Conservation (phyloP, 2,113 vertebrate genomes). For the Nicator chloris region DNA sequence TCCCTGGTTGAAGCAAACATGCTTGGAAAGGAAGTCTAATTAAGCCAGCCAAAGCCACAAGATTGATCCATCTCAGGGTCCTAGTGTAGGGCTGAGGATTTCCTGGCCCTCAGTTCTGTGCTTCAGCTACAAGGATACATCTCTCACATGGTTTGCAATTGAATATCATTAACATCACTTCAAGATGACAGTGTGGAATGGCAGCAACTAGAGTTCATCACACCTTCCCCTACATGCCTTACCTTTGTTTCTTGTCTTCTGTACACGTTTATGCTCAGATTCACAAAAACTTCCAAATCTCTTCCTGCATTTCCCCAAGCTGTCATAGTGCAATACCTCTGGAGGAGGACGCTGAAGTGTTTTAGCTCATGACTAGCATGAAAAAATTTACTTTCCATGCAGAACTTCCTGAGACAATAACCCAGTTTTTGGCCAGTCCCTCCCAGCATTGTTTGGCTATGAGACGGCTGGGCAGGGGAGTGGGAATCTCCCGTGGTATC, state of each 20-base stretch:
- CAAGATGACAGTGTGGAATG: neutral
- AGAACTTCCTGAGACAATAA: neutral
- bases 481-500: accelerated
- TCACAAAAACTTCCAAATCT: neutral
- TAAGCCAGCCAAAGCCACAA: neutral
- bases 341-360: neutral
- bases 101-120: neutral
- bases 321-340: neutral
- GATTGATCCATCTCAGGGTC: neutral
- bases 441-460: accelerated
- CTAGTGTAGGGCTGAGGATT: neutral
- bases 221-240: neutral
- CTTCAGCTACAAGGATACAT: neutral
- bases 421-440: neutral
- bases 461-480: neutral
- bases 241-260: neutral
- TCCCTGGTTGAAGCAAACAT: neutral
- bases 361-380: neutral
- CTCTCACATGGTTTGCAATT: neutral
- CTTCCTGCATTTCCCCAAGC: neutral
- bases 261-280: neutral
- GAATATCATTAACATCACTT: neutral
- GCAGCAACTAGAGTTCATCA: neutral
- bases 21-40: neutral
- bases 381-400: neutral